These are phyloP conservation scores for Acrossocheilus wenchowensis DNA, from an alignment of 2,797 vertebrate species.

Conservation along the genomic window DNA sequence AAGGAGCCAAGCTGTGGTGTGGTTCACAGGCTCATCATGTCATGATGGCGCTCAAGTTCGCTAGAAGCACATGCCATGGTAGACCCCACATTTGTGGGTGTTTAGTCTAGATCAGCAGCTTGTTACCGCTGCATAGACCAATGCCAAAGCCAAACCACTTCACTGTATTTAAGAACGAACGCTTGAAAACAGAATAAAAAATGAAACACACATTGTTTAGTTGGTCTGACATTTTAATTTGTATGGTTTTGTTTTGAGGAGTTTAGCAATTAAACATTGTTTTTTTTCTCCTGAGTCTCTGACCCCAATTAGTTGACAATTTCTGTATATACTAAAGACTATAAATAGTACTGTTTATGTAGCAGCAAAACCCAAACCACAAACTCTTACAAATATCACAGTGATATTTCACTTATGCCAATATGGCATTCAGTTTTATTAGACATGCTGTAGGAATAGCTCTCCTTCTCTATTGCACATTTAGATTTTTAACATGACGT, in stretches of 20 bases:
- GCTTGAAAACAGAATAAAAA: slow-evolving; percentile 79
- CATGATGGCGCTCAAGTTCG: slow-evolving; percentile 40
- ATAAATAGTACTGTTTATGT: slow-evolving; percentile 6
- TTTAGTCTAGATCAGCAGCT: slow-evolving; percentile 74
- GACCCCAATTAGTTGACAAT: slow-evolving; percentile 41
- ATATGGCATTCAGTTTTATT: not conserved
- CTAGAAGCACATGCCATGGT: slow-evolving; percentile 55
- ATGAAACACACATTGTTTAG: slow-evolving; percentile 75
- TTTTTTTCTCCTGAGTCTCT: slow-evolving; percentile 72
- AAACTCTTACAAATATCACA: not conserved
- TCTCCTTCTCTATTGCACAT: not conserved
- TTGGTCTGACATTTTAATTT: slow-evolving; percentile 79
- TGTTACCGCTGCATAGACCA: slow-evolving; percentile 79
- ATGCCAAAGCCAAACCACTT: slow-evolving; percentile 67
- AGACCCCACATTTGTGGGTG: slow-evolving; percentile 58
- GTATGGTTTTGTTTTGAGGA: slow-evolving; percentile 77
- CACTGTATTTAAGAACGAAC: slow-evolving; percentile 75
- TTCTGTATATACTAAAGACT: slow-evolving; percentile 22
- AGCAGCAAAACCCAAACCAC: not conserved
- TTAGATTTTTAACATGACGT: not conserved
- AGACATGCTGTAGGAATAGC: not conserved
- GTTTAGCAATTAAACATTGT: slow-evolving; percentile 75
- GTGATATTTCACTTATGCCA: not conserved
- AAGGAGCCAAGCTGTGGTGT: slow-evolving; percentile 59
- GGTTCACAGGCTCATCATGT: slow-evolving; percentile 47